Evolutionary conservation across 2,797 vertebrate genomes (phyloP).

Genomic region (Falco rusticolus): DNA sequence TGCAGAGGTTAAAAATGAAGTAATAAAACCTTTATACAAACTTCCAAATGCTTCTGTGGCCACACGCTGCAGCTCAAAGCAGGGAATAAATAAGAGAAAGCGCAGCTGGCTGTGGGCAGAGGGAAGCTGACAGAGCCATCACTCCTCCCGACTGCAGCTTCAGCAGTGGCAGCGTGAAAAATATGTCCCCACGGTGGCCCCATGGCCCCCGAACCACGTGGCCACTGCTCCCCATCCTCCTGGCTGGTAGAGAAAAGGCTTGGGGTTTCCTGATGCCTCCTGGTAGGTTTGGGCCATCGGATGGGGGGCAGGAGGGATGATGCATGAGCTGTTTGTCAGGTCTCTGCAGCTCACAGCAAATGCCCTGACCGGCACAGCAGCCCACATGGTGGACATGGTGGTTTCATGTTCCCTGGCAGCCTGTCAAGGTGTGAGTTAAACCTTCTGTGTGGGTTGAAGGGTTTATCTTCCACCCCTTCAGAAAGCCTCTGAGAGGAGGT

Average conservation of each 20-base stretch:
- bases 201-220: accelerated
- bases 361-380: background rate
- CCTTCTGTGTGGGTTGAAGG: background rate
- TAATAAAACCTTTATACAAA: conserved; percentile 35
- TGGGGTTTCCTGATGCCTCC: background rate
- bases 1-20: conserved; percentile 55
- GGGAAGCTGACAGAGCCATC: conserved; percentile 32
- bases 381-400: background rate
- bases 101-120: background rate
- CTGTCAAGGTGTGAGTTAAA: background rate
- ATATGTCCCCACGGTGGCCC: background rate
- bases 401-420: background rate
- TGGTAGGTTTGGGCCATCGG: background rate
- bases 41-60: background rate
- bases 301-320: background rate
- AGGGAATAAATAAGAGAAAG: background rate
- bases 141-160: background rate
- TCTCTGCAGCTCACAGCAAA: background rate
- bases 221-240: background rate
- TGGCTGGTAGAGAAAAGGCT: accelerated
- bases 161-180: background rate
- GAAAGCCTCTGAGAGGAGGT: background rate
- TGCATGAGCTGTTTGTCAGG: accelerated
- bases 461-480: background rate
- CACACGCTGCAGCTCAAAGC: background rate